Conservation (phyloP, 2,888 invertebrate genomes). For the Drosophila gaucha region DNA sequence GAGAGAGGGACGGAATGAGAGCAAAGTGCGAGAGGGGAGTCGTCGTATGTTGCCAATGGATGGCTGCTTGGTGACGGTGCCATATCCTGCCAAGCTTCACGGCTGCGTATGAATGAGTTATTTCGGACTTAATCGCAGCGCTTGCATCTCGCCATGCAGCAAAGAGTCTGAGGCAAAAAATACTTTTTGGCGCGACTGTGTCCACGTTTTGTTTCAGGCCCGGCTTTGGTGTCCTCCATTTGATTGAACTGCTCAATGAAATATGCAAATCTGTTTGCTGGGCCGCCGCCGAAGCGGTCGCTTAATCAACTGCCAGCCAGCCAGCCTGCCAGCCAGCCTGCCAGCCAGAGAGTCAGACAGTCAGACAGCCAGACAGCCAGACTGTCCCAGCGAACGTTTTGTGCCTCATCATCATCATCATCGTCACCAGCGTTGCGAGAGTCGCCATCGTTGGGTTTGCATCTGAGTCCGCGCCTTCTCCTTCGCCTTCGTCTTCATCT, state of each 20-base stretch:
- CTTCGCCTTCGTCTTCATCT: neutral
- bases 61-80: slow-evolving; percentile 38
- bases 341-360: slow-evolving; percentile 1
- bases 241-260: slow-evolving; percentile 84
- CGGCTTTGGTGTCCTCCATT: slow-evolving; percentile 74
- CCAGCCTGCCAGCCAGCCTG: slow-evolving; percentile 12
- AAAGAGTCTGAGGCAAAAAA: slow-evolving; percentile 16
- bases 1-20: slow-evolving; percentile 1
- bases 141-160: slow-evolving; percentile 67
- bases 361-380: neutral
- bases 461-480: slow-evolving; percentile 30
- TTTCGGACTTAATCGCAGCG: slow-evolving; percentile 75
- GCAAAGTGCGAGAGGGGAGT: slow-evolving; percentile 3
- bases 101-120: slow-evolving; percentile 82
- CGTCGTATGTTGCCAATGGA: slow-evolving; percentile 40
- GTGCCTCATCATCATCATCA: slow-evolving; percentile 51
- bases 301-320: slow-evolving; percentile 74
- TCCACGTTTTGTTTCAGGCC: slow-evolving; percentile 64
- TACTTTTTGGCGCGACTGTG: slow-evolving; percentile 39
- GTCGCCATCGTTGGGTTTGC: slow-evolving; percentile 57
- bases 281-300: slow-evolving; percentile 54
- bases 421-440: slow-evolving; percentile 34
- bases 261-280: slow-evolving; percentile 81
- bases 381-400: slow-evolving; percentile 47
- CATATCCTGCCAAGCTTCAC: slow-evolving; percentile 60